Evolutionary conservation across 2,113 vertebrate genomes (phyloP).

Genomic region (Tyto alba): DNA sequence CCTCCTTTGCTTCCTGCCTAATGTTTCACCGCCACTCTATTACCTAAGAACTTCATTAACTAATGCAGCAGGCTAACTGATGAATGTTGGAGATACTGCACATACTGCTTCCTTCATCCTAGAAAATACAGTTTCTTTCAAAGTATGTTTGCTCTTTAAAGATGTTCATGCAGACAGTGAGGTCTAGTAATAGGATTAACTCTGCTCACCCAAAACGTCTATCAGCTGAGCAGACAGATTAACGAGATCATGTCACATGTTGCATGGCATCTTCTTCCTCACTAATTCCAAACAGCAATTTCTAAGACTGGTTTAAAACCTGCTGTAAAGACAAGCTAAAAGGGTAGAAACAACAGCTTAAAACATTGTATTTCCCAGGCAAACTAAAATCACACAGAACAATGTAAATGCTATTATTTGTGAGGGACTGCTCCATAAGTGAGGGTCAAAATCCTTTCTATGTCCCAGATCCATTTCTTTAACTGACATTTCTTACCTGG

Average conservation of each 20-base stretch:
- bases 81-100: not conserved
- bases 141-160: not conserved
- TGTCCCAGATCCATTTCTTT: not conserved
- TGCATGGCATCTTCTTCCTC: conserved; percentile 19
- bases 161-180: not conserved
- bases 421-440: not conserved
- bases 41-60: not conserved
- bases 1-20: not conserved
- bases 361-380: not conserved
- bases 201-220: conserved; percentile 17
- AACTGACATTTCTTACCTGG: not conserved
- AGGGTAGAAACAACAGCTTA: not conserved
- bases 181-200: conserved; percentile 37
- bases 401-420: not conserved
- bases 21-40: not conserved
- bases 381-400: not conserved
- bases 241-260: conserved; percentile 40
- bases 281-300: not conserved
- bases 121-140: not conserved
- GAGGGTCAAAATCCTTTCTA: not conserved
- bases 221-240: conserved; percentile 32
- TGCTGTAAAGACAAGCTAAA: not conserved
- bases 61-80: not conserved
- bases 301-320: not conserved
- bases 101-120: not conserved